A percentile compares a stretch with the other conserved stretches of the same genome.
Evolutionary conservation across 2,888 invertebrate species (phyloP).

Genomic region (Macrosiphum euphorbiae): DNA sequence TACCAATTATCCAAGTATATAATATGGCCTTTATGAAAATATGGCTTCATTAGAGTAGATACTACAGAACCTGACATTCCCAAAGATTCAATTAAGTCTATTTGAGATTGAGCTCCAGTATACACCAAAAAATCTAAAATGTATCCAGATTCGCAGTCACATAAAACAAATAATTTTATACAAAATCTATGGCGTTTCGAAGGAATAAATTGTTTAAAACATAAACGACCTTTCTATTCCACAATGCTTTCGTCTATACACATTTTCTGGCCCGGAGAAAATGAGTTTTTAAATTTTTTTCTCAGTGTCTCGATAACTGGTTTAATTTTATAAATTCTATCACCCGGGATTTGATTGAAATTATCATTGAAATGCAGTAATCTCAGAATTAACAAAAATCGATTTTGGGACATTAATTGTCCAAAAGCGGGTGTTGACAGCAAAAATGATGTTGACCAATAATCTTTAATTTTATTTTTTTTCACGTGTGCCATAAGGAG

Average conservation of each 20-base stretch:
- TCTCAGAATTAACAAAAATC: slow-evolving; percentile 28
- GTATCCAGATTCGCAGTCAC: slow-evolving; percentile 67
- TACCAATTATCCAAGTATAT: slow-evolving; percentile 66
- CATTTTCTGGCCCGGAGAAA: slow-evolving; percentile 60
- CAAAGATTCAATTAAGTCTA: slow-evolving; percentile 58
- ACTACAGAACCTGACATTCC: slow-evolving; percentile 66
- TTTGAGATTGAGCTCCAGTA: slow-evolving; percentile 64
- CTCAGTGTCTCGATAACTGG: slow-evolving; percentile 8
- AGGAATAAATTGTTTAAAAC: slow-evolving; percentile 68
- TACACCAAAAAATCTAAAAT: slow-evolving; percentile 67
- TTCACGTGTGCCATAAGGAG: not conserved
- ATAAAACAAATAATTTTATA: slow-evolving; percentile 67
- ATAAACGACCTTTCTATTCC: slow-evolving; percentile 67
- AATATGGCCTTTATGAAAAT: slow-evolving; percentile 65
- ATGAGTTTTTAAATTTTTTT: slow-evolving; percentile 29
- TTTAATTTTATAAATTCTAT: slow-evolving; percentile 56
- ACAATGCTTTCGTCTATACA: slow-evolving; percentile 67
- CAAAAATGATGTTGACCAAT: slow-evolving; percentile 16
- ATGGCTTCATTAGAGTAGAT: slow-evolving; percentile 66
- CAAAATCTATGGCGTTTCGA: slow-evolving; percentile 67
- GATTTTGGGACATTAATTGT: not conserved
- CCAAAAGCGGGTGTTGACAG: slow-evolving; percentile 7
- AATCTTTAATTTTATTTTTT: slow-evolving; percentile 9
- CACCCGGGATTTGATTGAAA: slow-evolving; percentile 20
- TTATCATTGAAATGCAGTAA: slow-evolving; percentile 59